Evolutionary conservation across 2,888 invertebrate genomes (phyloP).

Genomic region (Platerodrilus igneus): DNA sequence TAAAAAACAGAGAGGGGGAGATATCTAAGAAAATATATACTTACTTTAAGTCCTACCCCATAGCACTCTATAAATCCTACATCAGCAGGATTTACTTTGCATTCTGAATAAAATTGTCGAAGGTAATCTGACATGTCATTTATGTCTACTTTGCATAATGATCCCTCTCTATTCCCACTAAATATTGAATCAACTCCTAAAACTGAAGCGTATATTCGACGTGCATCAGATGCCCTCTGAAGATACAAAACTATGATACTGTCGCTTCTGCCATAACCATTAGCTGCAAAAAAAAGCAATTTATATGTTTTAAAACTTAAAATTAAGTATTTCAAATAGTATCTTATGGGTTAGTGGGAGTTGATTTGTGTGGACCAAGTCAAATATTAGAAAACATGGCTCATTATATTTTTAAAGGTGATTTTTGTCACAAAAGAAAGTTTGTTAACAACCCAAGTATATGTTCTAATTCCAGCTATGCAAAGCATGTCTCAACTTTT

Average conservation of each 20-base stretch:
- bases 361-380: no score
- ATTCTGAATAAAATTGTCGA: constrained; percentile 54
- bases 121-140: constrained; percentile 49
- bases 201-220: constrained; percentile 52
- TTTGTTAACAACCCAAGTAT: no score
- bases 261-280: constrained; percentile 82
- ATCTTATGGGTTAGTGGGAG: no score
- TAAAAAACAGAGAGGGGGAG: no score
- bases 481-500: no score
- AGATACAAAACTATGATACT: constrained; percentile 68
- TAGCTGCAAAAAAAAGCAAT: constrained; percentile 51
- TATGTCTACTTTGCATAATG: constrained; percentile 37
- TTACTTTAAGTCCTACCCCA: constrained; percentile 48
- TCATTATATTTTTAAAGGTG: no score
- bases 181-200: constrained; percentile 55
- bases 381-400: no score
- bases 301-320: no score
- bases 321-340: no score
- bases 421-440: no score
- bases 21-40: no score
- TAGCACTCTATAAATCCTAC: constrained; percentile 45
- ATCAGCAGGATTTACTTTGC: constrained; percentile 43
- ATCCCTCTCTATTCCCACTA: constrained; percentile 52
- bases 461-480: no score
- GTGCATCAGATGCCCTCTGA: constrained; percentile 60